A percentile compares a stretch with the other conserved stretches of the same genome.
phyloP scores from a whole-genome alignment of 2,797 vertebrate genomes.

The Amazonetta brasiliensis region DNA sequence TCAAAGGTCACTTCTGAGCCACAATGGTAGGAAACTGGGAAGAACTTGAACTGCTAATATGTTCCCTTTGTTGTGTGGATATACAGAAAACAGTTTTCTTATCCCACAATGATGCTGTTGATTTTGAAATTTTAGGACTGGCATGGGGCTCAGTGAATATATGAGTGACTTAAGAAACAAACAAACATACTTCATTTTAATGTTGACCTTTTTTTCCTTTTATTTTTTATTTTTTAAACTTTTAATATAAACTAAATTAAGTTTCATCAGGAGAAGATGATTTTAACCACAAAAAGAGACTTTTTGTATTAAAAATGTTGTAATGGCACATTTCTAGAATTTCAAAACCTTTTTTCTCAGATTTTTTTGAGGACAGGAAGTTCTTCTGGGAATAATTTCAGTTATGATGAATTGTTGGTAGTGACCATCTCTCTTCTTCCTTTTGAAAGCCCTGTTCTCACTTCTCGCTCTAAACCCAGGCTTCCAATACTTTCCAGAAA shows the following conservation, averaged over 20 bases:
- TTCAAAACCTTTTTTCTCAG: background rate
- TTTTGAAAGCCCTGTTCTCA: background rate
- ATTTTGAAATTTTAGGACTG: constrained; percentile 35
- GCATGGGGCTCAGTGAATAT: background rate
- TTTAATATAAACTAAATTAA: constrained; percentile 12
- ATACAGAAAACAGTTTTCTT: background rate
- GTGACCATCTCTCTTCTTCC: background rate
- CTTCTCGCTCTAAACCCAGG: background rate
- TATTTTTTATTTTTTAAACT: background rate
- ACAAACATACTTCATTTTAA: background rate
- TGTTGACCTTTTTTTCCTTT: background rate
- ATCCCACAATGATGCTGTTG: background rate
- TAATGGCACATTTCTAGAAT: constrained; percentile 24
- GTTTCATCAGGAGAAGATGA: background rate
- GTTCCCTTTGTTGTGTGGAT: background rate
- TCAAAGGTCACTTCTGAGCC: background rate
- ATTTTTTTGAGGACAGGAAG: background rate
- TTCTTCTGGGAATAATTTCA: constrained; percentile 17
- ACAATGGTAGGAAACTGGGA: background rate
- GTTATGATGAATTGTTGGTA: constrained; percentile 15
- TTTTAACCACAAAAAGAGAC: background rate
- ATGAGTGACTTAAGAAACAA: constrained; percentile 19
- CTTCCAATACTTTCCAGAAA: background rate
- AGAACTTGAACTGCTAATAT: background rate
- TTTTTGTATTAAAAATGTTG: constrained; percentile 28